Evolutionary conservation across 2,113 vertebrate species (phyloP).

Genomic region (Rhizomys pruinosus): DNA sequence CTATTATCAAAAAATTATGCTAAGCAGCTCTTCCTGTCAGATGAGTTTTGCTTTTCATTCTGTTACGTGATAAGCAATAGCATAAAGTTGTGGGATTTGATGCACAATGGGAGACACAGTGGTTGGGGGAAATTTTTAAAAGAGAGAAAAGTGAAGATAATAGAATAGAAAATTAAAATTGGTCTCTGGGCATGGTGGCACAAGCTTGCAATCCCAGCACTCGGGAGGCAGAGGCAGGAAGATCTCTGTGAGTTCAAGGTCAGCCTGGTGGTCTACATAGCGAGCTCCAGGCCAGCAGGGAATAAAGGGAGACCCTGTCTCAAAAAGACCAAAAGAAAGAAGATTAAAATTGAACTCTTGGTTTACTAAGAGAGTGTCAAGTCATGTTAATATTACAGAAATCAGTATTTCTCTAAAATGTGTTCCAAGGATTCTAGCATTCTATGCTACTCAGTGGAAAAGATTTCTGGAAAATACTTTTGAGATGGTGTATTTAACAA

Average conservation of each 20-base stretch:
- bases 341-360: background rate
- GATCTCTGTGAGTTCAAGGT: too few species aligned
- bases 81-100: background rate
- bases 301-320: too few species aligned
- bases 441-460: background rate
- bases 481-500: background rate
- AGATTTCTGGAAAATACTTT: conserved; percentile 7
- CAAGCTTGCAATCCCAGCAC: too few species aligned
- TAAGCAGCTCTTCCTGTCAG: conserved; percentile 70
- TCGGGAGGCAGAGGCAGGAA: too few species aligned
- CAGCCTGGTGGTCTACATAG: too few species aligned
- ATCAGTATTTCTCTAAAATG: background rate
- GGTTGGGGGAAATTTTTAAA: background rate
- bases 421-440: background rate
- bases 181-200: too few species aligned
- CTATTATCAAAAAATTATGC: conserved; percentile 72
- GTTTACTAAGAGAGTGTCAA: background rate
- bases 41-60: conserved; percentile 53
- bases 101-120: background rate
- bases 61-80: background rate
- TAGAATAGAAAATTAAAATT: conserved; percentile 10
- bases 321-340: background rate
- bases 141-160: background rate
- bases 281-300: too few species aligned
- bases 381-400: background rate